Base-by-base conservation (phyloP, 2,888 invertebrate species). In the Kryphioiulus occultus region DNA sequence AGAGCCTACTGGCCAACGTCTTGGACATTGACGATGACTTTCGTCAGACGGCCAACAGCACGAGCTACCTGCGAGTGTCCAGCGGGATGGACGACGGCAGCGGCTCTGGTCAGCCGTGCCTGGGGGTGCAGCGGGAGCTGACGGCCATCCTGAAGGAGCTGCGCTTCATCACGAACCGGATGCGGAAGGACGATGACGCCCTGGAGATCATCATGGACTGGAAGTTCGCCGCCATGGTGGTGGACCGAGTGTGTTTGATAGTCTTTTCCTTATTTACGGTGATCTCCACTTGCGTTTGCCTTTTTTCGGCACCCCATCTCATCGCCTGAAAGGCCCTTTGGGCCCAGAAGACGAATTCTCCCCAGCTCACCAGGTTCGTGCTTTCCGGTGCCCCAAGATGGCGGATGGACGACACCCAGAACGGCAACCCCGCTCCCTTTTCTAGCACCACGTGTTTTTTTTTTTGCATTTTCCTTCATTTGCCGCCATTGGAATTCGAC, bases 141-240 rank as follows among this genome's bases (percentile, higher is more conserved):
- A 95, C 96, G 91, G 95, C 96, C 93, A 98, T 99, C 92, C 95
- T 98, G 91, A 97, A 97, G 93, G 98, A 99, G 94, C 94, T 99
- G 90, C 95, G 96, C 92, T 96, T 96, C 94, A 97, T 98, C 93
- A 98, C 97, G 91, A 95, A 96, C 93, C 95, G 98, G 94, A 95
- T 98, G 94, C 95, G 97, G 93, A 96, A 96, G 93, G 97, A 98
- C 92, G 98, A 99, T 93, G 96, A 97, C 93, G 96, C 96, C 92
- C 95, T 96, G 93, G 97, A 97, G 93, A 94, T 98, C 93, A 96
- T 97, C 93, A 96, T 97, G 94, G 98, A 98, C 95, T 99, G 99
- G 99, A 98, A 98, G 94, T 99, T 98, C 94, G 98, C 98, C 93
- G 98, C 98, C 93, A 98, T 98, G 97, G 98, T 99, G 94, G 97